A percentile compares a stretch with the other conserved stretches of the same genome.
phyloP scores from a whole-genome alignment of 1,140 invertebrate species.

The Trissolcus basalis region DNA sequence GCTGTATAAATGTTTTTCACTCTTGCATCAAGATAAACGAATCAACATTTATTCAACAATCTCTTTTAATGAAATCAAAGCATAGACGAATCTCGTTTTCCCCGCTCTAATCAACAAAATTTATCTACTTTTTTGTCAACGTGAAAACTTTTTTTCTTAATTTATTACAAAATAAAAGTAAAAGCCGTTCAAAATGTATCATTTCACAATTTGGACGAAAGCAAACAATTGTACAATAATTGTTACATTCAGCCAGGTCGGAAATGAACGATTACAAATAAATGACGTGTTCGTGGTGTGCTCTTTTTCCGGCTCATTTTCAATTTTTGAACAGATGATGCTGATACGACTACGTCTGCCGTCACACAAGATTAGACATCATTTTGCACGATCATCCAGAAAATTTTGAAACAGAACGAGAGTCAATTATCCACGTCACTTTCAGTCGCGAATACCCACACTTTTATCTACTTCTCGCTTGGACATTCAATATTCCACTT shows the following conservation, averaged over 20 bases:
- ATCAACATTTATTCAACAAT: constrained; percentile 3
- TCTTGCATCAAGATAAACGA: constrained; percentile 13
- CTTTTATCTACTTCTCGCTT: constrained; percentile 36
- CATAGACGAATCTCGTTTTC: too few relatives aligned
- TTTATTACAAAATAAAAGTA: too few relatives aligned
- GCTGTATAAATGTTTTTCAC: constrained; percentile 29
- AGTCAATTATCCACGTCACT: constrained; percentile 49
- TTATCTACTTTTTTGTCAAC: too few relatives aligned
- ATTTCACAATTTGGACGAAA: too few relatives aligned
- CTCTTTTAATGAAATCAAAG: background rate
- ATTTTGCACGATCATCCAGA: constrained; percentile 44
- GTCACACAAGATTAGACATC: constrained; percentile 46
- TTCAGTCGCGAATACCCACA: constrained; percentile 26
- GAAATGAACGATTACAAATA: constrained; percentile 1
- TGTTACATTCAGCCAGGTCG: background rate
- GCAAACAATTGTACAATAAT: background rate
- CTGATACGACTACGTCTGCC: constrained; percentile 33
- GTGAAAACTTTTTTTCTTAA: too few relatives aligned
- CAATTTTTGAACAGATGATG: constrained; percentile 32
- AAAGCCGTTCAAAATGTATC: too few relatives aligned
- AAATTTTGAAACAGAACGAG: constrained; percentile 38
- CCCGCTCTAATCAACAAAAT: too few relatives aligned
- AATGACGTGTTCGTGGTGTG: constrained; percentile 5
- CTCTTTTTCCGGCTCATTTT: constrained; percentile 30
- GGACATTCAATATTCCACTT: too few relatives aligned